A percentile compares a stretch with the other conserved stretches of the same genome.
These are phyloP conservation scores for Parascotia fuliginaria DNA, from an alignment of 2,888 invertebrate genomes.

Conservation along the genomic window DNA sequence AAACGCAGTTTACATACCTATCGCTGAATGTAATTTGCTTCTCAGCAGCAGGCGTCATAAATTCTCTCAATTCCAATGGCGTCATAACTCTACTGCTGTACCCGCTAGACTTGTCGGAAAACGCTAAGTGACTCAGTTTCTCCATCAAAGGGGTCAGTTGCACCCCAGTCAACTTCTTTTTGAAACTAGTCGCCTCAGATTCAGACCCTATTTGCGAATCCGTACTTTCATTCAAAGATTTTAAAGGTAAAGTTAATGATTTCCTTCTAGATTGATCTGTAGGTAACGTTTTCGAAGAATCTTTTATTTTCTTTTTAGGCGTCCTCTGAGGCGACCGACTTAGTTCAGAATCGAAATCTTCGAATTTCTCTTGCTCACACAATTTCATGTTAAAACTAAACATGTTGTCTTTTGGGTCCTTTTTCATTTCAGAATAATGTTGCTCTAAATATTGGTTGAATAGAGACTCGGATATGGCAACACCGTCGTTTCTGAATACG, in stretches of 20 bases:
- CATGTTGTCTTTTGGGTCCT: conserved; percentile 77
- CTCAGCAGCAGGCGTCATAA: conserved; percentile 72
- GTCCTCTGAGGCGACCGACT: conserved; percentile 74
- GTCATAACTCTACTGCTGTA: conserved; percentile 90
- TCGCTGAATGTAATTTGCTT: conserved; percentile 71
- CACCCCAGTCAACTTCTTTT: conserved; percentile 87
- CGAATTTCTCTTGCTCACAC: conserved; percentile 74
- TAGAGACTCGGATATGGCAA: conserved; percentile 89
- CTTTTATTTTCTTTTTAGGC: conserved; percentile 73
- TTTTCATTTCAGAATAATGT: conserved; percentile 86
- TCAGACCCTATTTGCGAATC: conserved; percentile 68
- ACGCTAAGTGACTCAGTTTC: conserved; percentile 90
- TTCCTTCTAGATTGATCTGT: conserved; percentile 78
- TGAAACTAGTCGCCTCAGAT: conserved; percentile 68
- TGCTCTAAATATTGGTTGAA: conserved; percentile 89
- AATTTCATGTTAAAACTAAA: conserved; percentile 72
- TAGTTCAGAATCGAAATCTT: conserved; percentile 80
- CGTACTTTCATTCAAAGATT: conserved; percentile 85
- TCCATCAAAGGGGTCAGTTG: conserved; percentile 93
- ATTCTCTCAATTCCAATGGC: conserved; percentile 80
- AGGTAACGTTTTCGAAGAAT: conserved; percentile 59
- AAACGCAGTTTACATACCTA: conserved; percentile 48
- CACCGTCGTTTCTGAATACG: conserved; percentile 90
- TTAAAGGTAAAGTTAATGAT: conserved; percentile 90
- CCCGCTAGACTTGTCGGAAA: conserved; percentile 88